Conservation (phyloP, 2,113 vertebrate species). For the Campylomormyrus numenius region DNA sequence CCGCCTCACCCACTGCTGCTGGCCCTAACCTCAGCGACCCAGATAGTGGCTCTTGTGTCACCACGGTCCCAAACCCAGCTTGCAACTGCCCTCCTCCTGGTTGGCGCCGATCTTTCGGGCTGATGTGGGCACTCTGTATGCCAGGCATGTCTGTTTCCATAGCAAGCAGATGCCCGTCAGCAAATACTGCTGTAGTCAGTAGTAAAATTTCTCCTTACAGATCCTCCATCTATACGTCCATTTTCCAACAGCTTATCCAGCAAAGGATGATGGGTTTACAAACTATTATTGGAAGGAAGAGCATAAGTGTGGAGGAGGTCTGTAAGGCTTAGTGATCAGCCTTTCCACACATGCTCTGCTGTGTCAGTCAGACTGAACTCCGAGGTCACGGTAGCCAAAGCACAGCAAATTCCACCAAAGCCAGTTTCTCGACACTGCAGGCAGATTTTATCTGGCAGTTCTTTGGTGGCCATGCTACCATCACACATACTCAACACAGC, state of each 20-base stretch:
- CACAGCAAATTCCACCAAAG: neutral
- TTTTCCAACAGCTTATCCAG: neutral
- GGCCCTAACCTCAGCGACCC: neutral
- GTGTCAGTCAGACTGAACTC: neutral
- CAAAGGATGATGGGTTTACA: neutral
- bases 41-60: neutral
- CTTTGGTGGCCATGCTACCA: neutral
- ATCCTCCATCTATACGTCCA: neutral
- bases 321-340: neutral
- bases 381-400: too few relatives aligned
- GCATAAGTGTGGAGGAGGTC: neutral
- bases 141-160: neutral
- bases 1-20: neutral
- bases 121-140: neutral
- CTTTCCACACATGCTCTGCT: neutral
- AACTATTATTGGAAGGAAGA: neutral
- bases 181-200: neutral
- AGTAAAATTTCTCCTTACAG: neutral
- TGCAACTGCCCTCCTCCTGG: neutral
- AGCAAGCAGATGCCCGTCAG: neutral
- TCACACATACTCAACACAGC: constrained; percentile 22
- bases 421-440: neutral
- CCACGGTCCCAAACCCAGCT: neutral
- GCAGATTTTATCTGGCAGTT: neutral
- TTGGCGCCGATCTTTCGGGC: neutral